Evolutionary conservation across 2,888 invertebrate genomes (phyloP), one percentile per base, ranked within the genome.

Genomic region (Chloromyia formosa): DNA sequence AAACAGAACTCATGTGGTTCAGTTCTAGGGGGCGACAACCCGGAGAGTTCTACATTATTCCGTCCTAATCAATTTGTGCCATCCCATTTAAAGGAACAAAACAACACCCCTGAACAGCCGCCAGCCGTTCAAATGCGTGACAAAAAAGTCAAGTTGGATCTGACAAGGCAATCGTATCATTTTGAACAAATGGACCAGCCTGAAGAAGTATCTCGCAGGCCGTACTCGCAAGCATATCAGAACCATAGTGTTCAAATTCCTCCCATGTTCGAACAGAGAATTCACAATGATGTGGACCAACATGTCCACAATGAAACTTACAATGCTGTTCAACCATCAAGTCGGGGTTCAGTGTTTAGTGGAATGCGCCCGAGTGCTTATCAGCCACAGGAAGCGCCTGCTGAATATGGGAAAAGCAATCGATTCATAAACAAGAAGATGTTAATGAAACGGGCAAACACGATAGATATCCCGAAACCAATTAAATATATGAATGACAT

Each of bases 391-490:
- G 71, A 61, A 45, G 71, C 62, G 45, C 78, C 80, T 3, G 86
- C 86, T 7, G 88, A 87, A 54, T 53, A 58, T 5, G 71, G 69
- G 4, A 75, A 77, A 86, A 62, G 42, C 12, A 79, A 77, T 53
- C 79, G 84, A 0, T 84, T 85, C 54, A 80, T 87, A 68, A 89
- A 87, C 77, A 92, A 92, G 79, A 93, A 93, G 81, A 87, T 91
- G 23, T 90, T 92, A 80, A 93, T 95, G 91, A 95, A 94, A 84
- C 89, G 95, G 16, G 94, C 95, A 2, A 95, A 95, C 80, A 95
- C 95, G 1, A 94, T 95, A 77, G 94, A 95, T 81, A 94, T 95
- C 82, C 94, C 94, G 0, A 93, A 93, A 80, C 89, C 90, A 0
- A 82, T 83, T 69, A 82, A 81, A 72, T 84, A 81, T 23, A 80